Conservation (phyloP, 2,113 vertebrate species). For the Odocoileus hemionus region DNA sequence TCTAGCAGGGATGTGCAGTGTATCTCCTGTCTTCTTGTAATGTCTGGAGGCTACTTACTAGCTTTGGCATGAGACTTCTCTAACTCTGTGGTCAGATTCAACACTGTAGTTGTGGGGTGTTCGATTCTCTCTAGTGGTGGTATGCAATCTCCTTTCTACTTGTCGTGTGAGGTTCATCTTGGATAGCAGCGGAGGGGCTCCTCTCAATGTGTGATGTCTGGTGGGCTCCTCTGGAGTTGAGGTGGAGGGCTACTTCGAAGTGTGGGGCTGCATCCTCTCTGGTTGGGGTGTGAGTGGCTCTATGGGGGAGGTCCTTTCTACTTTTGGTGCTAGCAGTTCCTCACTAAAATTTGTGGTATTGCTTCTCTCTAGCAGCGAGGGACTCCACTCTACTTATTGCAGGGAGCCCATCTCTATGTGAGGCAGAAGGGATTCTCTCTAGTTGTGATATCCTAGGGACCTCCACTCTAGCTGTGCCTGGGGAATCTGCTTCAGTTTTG, state of each 20-base stretch:
- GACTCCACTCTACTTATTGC: background rate
- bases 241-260: background rate
- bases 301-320: background rate
- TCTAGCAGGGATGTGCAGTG: background rate
- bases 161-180: fast-evolving
- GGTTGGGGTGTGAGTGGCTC: background rate
- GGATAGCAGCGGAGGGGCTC: background rate
- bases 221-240: background rate
- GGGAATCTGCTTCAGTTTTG: background rate
- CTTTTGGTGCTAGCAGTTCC: background rate
- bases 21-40: background rate
- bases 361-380: background rate
- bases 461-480: background rate
- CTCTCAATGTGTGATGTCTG: background rate
- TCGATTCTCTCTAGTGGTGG: background rate
- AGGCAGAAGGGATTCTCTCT: background rate
- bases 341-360: background rate
- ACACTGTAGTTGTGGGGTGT: background rate
- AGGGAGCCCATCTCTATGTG: background rate
- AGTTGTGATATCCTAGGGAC: background rate
- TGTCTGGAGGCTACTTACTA: background rate
- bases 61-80: background rate
- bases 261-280: background rate
- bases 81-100: background rate
- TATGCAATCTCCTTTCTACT: background rate